These are phyloP conservation scores for Coenonympha arcania DNA, from an alignment of 2,888 invertebrate species.

Conservation along the genomic window DNA sequence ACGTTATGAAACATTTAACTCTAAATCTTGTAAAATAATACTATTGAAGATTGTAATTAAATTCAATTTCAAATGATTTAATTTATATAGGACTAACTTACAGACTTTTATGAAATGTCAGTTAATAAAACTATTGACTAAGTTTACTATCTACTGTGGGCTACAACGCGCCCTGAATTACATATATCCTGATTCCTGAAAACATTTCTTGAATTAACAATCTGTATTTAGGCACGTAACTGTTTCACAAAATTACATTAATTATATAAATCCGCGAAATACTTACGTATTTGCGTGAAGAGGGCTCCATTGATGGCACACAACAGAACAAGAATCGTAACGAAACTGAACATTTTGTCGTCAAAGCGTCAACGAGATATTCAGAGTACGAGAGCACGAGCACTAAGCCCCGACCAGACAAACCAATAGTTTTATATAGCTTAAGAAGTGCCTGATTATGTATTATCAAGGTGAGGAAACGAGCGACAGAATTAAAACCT, in stretches of 20 bases:
- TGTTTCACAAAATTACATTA: not conserved
- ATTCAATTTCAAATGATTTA: too few species aligned
- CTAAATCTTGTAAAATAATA: too few species aligned
- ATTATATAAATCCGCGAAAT: constrained; percentile 7
- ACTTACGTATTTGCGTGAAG: constrained; percentile 46
- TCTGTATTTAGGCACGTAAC: constrained; percentile 1
- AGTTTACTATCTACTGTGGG: too few species aligned
- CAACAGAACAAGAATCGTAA: constrained; percentile 34
- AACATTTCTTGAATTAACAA: too few species aligned
- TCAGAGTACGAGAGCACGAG: constrained; percentile 16
- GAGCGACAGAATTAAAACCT: constrained; percentile 19
- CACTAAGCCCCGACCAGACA: constrained; percentile 22
- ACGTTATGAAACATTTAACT: too few species aligned
- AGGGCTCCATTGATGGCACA: constrained; percentile 36
- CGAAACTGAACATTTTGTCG: constrained; percentile 33
- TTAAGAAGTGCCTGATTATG: constrained; percentile 28
- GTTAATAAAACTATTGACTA: too few species aligned
- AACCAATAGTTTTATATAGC: constrained; percentile 34
- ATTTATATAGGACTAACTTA: too few species aligned
- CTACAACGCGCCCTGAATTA: too few species aligned
- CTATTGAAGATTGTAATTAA: too few species aligned
- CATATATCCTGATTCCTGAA: too few species aligned
- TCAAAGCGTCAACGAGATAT: constrained; percentile 14
- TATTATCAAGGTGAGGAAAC: constrained; percentile 30
- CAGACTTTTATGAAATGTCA: too few species aligned